Evolutionary conservation across 2,888 invertebrate genomes (phyloP), one percentile per base, ranked within the genome.

Genomic region (Thera britannica): DNA sequence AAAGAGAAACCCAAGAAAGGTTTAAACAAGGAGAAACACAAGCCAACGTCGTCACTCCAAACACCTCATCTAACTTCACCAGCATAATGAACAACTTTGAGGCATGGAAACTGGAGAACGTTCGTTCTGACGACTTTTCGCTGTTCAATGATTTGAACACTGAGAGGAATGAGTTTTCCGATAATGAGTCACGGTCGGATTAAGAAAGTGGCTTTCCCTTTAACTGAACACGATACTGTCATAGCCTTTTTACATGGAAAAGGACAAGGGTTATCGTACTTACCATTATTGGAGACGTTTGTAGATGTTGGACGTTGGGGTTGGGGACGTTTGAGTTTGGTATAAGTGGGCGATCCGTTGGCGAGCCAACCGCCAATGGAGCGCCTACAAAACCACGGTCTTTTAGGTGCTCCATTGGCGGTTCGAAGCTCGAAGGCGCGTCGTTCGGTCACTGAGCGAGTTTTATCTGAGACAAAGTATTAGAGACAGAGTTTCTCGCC

Each of bases 1-100:
- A 93, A 74, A 88, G 78, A 48, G 93, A 92, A 74, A 93, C 93
- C 0, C 80, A 73, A 56, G 86, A 88, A 51, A 82, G 93, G n/a
- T 75, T 87, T 6, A 83, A 83, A 64, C 75, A 79, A 35, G 83
- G 80, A 49, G 48, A 58, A 3, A 9, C 68, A 11, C 46, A 46
- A 5, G 44, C 54, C 36, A 55, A 49, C 54, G 4, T 35, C 54
- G 4, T 35, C 38, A 6, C 34, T 4, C 58, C 8, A 6, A 46
- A 46, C 44, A 48, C 41, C 11, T 71, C 72, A 7, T 55, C 66
- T 7, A 76, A 77, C 62, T 70, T 71, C 46, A 68, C 75, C 59
- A 75, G 76, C 6, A 72, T 77, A 7, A 77, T 81, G 71, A 79
- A 67, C 55, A 83, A 84, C 46, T 81, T 79, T 60, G 83, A 86